Evolutionary conservation across 2,888 invertebrate species (phyloP), one percentile per base, ranked within the genome.

Genomic region (Pachydiplax longipennis): DNA sequence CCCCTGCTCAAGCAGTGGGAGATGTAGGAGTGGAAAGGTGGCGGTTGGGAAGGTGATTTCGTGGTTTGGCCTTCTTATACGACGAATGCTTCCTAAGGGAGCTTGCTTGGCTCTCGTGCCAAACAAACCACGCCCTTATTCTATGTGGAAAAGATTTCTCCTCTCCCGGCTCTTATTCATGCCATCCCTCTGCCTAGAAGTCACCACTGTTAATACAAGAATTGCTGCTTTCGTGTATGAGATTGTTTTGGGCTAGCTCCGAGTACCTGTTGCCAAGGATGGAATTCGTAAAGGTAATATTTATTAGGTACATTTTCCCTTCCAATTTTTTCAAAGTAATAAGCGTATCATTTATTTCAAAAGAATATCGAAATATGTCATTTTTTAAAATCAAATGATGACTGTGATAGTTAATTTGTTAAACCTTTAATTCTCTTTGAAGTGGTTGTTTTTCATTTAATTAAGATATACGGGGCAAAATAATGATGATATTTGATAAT

Each of bases 21-120:
- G 18, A 37, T 18, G 80, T 31, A 31, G 80, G 31, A 37, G 83
- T 35, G 35, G 35, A 22, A 22, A 83, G 83, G 25, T 13, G 83
- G 31, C 22, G 25, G 40, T 31, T 31, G 87, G 87, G 40, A n/a
- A 87, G 87, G 87, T 87, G 61, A 87, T 87, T 87, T 61, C 87
- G 37, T 87, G 65, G 87, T 53, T n/a, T 58, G 58, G 53, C 35
- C 65, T 65, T 73, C 73, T 73, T 73, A 73, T n/a, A 37, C 61
- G 61, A 87, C 87, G 61, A 61, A 87, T 61, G 87, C 18, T 40
- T 48, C 87, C 87, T 35, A 37, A n/a, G 87, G 87, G 87, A 61
- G 61, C 61, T 87, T 35, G 37, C 87, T 65, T 87, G 87, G 87
- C 61, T 87, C 87, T 53, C 10, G 35, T 87, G 87, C 87, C 87